Evolutionary conservation across 2,113 vertebrate genomes (phyloP).

Genomic region (Aix galericulata): DNA sequence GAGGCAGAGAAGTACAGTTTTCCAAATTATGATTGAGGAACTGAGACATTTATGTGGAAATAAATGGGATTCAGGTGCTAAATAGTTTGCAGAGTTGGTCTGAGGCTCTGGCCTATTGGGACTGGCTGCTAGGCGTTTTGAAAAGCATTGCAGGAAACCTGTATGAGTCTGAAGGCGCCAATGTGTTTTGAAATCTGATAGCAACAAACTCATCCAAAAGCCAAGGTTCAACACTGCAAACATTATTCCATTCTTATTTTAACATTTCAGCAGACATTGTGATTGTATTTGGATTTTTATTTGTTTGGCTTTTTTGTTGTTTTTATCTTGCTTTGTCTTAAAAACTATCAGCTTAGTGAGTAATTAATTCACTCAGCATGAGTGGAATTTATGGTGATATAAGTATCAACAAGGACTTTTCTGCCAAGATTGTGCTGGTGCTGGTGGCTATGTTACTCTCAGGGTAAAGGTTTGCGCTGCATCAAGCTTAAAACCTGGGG

Average conservation of each 20-base stretch:
- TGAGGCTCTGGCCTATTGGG: not conserved
- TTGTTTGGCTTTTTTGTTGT: not conserved
- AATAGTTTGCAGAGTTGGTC: constrained; percentile 15
- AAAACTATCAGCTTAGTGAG: constrained; percentile 9
- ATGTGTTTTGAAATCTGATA: not conserved
- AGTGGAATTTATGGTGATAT: not conserved
- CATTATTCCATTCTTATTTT: not conserved
- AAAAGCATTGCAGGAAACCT: not conserved
- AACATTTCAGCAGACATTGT: not conserved
- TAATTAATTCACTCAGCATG: constrained; percentile 16
- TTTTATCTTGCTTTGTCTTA: not conserved
- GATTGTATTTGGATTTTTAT: not conserved
- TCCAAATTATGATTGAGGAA: not conserved
- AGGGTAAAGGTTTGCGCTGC: not conserved
- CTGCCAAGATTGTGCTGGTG: not conserved
- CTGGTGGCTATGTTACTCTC: not conserved
- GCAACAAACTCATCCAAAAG: not conserved
- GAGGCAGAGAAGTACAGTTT: not conserved
- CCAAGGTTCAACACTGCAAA: not conserved
- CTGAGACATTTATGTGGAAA: not conserved
- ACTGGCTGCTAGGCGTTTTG: not conserved
- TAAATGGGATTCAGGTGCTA: constrained; percentile 21
- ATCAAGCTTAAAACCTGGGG: not conserved
- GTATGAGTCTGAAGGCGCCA: not conserved
- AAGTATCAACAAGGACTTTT: constrained; percentile 5